Evolutionary conservation across 2,113 vertebrate species (phyloP), one percentile per base, ranked within the genome.

Genomic region (Zeus faber): DNA sequence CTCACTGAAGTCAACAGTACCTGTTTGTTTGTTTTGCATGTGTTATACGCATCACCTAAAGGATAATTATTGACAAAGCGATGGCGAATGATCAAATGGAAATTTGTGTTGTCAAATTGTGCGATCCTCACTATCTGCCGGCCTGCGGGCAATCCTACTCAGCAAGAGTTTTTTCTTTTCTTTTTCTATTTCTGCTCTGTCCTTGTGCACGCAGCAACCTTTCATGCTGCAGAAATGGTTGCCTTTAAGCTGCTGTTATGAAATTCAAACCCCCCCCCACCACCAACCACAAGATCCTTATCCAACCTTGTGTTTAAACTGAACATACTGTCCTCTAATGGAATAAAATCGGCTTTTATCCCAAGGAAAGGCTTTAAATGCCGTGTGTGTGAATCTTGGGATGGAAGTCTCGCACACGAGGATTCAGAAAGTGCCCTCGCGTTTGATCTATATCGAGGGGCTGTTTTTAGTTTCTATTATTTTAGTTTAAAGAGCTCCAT

Each of bases 251-350:
- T 16, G 17, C 23, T 56, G 55, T 71, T 63, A 39, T 41, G 53
- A 73, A 73, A 77, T 65, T 9, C 7, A 49, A 41, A n/a, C n/a
- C n/a, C n/a, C n/a, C n/a, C n/a, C n/a, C n/a, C n/a, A n/a, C n/a
- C n/a, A 18, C 31, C 22, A 16, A 66, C 65, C 68, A 56, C 57
- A 67, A 66, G 46, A 72, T 64, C 45, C 31, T 72, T 40, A 62
- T 29, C 23, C 58, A n/a, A 18, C 8, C 33, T 35, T 43, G 10
- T 0, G 1, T 51, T 54, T 57, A 49, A 46, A 18, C 40, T 40
- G 37, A 60, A 37, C 20, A 39, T 43, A 10, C 52, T 54, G 54
- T 60, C 6, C 27, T 41, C 17, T 37, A n/a, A 31, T 8, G 11
- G 4, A 47, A 56, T 13, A 33, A 37, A 57, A 29, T 57, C 20